Evolutionary conservation across 2,888 invertebrate genomes (phyloP).

Genomic region (Ypsolopha sequella): DNA sequence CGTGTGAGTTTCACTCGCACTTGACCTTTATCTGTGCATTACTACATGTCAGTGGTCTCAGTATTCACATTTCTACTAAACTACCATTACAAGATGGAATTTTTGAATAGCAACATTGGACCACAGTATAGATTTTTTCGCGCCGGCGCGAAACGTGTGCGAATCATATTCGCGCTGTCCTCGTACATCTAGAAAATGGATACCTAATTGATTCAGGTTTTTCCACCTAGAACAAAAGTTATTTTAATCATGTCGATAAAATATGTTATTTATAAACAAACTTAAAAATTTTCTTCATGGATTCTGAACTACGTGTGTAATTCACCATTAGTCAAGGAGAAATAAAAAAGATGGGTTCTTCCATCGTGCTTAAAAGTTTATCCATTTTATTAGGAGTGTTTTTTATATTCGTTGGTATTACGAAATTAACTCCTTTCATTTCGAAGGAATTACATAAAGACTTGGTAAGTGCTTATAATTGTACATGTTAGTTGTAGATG

Average conservation of each 20-base stretch:
- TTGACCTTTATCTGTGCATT: no score
- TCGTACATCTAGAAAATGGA: not conserved
- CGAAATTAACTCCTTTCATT: slow-evolving; percentile 91
- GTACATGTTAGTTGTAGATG: slow-evolving; percentile 8
- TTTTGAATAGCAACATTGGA: slow-evolving; percentile 15
- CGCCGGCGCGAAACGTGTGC: slow-evolving; percentile 56
- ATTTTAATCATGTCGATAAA: not conserved
- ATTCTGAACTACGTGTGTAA: slow-evolving; percentile 15
- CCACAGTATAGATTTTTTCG: slow-evolving; percentile 57
- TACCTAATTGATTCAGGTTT: not conserved
- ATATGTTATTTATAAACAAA: not conserved
- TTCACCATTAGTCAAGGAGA: slow-evolving; percentile 11
- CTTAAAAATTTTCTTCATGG: not conserved
- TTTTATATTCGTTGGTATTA: slow-evolving; percentile 94
- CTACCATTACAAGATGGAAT: not conserved
- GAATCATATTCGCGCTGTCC: not conserved
- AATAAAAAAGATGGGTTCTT: slow-evolving; percentile 58
- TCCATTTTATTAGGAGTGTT: slow-evolving; percentile 93
- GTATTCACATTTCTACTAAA: not conserved
- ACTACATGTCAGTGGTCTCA: no score
- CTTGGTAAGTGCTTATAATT: slow-evolving; percentile 76
- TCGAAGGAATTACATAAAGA: slow-evolving; percentile 97
- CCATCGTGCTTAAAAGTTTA: slow-evolving; percentile 90
- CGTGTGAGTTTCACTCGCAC: no score
- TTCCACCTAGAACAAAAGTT: not conserved